These are phyloP conservation scores for Ceratitis capitata DNA, from an alignment of 1,140 invertebrate species.

Conservation along the genomic window DNA sequence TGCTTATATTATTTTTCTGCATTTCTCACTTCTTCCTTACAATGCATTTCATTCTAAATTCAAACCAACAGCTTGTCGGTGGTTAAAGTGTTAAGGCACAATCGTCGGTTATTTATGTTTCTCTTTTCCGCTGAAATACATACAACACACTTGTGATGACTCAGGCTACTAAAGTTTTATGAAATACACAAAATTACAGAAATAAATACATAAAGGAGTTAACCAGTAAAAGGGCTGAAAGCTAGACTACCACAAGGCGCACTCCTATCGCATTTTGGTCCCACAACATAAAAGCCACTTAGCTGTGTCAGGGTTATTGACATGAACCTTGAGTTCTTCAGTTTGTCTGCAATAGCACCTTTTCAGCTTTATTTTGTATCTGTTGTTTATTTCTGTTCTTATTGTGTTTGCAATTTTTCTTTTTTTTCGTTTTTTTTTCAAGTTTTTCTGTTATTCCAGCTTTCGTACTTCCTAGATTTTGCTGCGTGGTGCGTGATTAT, in stretches of 20 bases:
- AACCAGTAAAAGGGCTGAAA: background rate
- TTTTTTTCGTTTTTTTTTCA: background rate
- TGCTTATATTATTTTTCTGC: no score
- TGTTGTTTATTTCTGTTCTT: background rate
- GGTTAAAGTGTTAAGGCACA: background rate
- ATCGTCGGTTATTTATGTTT: background rate
- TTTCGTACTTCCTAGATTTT: background rate
- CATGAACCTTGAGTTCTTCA: conserved; percentile 34
- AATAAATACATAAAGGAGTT: background rate
- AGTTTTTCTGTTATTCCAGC: background rate
- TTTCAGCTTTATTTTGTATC: background rate
- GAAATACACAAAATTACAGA: background rate
- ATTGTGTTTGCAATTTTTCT: background rate
- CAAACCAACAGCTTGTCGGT: background rate
- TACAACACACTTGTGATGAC: background rate
- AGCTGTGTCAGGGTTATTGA: background rate
- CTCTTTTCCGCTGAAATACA: background rate
- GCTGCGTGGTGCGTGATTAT: background rate
- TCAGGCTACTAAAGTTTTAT: background rate
- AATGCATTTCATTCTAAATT: background rate
- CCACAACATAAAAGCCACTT: background rate
- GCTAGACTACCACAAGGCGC: background rate
- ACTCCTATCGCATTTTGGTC: background rate
- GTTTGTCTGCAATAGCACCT: background rate
- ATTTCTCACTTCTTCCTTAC: background rate